These are phyloP conservation scores for Cyclopterus lumpus DNA, from an alignment of 2,797 vertebrate genomes.

Conservation along the genomic window DNA sequence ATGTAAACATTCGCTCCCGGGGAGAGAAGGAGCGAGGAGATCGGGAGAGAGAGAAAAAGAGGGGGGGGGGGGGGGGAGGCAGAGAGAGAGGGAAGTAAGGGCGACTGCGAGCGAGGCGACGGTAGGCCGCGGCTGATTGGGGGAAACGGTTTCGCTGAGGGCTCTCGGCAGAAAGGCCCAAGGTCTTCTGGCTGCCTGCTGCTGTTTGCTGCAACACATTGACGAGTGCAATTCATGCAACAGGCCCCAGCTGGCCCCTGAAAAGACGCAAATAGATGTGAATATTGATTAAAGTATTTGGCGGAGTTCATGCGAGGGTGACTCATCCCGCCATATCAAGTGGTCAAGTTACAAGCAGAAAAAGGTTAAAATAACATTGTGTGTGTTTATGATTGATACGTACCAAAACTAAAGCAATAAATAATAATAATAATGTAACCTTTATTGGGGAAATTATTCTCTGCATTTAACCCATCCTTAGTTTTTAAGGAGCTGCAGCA, in stretches of 20 bases:
- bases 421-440: no score
- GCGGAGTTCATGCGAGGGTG: conserved; percentile 12
- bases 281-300: conserved; percentile 38
- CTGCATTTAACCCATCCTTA: no score
- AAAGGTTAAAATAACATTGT: neutral
- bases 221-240: conserved; percentile 29
- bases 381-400: neutral
- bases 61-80: conserved; percentile 38
- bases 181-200: no score
- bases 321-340: neutral
- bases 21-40: conserved; percentile 59
- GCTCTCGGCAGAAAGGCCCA: conserved; percentile 34
- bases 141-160: conserved; percentile 47
- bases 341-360: neutral
- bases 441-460: no score
- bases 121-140: conserved; percentile 40
- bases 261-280: conserved; percentile 28
- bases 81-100: conserved; percentile 53
- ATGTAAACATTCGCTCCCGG: conserved; percentile 80
- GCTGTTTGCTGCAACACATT: conserved; percentile 60
- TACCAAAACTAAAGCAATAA: conserved; percentile 13
- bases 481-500: no score
- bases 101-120: conserved; percentile 46
- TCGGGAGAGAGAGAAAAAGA: conserved; percentile 29
- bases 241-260: conserved; percentile 28